Evolutionary conservation across 23 tunicate species (phyloP).

Genomic region (Botrylloides violaceus): DNA sequence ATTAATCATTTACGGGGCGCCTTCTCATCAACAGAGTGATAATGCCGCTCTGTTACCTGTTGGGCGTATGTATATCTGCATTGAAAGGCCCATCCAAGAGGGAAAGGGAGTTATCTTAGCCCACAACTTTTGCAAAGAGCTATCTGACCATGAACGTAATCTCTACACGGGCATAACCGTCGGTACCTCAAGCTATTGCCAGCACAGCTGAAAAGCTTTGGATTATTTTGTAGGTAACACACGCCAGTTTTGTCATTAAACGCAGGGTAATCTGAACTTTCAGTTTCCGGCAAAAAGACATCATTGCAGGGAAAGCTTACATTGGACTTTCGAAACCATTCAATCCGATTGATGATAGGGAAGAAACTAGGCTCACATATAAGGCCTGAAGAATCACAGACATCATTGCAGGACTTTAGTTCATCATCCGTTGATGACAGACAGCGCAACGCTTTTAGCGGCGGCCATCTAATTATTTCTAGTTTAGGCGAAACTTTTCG

Average conservation of each 20-base stretch:
- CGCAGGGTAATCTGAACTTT: conserved; percentile 46
- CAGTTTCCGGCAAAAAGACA: not conserved
- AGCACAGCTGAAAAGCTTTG: conserved; percentile 65
- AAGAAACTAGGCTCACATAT: conserved; percentile 82
- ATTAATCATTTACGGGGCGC: no score
- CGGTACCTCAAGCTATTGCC: conserved; percentile 34
- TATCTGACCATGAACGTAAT: conserved; percentile 64
- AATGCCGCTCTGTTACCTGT: no score
- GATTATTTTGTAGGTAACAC: conserved; percentile 62
- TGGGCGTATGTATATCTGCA: no score
- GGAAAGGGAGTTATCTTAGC: not conserved
- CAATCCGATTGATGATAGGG: conserved; percentile 33
- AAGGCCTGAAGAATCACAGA: conserved; percentile 27
- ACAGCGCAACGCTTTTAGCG: not conserved
- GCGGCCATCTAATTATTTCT: conserved; percentile 15
- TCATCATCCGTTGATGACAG: not conserved
- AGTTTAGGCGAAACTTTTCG: not conserved
- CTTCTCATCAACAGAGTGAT: no score
- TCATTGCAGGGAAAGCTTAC: conserved; percentile 22
- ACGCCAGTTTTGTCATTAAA: conserved; percentile 30
- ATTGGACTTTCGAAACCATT: conserved; percentile 28
- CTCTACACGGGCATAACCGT: conserved; percentile 72
- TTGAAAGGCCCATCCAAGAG: no score
- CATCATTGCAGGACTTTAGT: conserved; percentile 26
- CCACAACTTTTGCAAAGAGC: conserved; percentile 62